A percentile compares a stretch with the other conserved stretches of the same genome.
Evolutionary conservation across 1,140 invertebrate species (phyloP).

Genomic region (Halictus rubicundus): DNA sequence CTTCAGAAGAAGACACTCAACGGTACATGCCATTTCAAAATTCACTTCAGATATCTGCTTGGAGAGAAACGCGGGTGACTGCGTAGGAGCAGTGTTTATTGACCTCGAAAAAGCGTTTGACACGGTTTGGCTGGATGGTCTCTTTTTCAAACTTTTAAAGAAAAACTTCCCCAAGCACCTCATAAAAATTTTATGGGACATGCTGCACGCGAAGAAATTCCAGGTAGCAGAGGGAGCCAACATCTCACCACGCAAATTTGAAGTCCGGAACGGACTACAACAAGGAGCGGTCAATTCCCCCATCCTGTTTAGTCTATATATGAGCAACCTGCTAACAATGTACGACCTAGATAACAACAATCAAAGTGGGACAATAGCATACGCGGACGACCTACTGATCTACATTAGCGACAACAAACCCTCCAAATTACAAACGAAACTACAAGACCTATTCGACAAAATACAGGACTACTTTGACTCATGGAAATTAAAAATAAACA

Average conservation of each 20-base stretch:
- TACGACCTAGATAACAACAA: no score
- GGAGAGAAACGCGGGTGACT: no score
- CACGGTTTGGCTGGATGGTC: no score
- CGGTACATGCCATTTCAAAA: no score
- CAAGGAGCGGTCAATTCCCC: no score
- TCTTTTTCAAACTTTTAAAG: not conserved
- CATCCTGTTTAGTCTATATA: no score
- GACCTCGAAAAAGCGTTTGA: no score
- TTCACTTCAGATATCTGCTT: no score
- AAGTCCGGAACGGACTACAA: no score
- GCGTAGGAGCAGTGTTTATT: no score
- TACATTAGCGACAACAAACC: not conserved
- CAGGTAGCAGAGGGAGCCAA: not conserved
- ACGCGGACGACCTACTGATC: constrained; percentile 43
- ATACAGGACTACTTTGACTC: constrained; percentile 19
- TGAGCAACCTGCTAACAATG: no score
- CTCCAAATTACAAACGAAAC: not conserved
- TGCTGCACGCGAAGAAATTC: not conserved
- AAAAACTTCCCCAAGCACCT: not conserved
- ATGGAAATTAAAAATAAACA: constrained; percentile 57
- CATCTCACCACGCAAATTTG: not conserved
- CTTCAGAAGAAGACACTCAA: no score
- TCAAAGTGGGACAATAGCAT: not conserved
- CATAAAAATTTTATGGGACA: not conserved
- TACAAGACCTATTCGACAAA: constrained; percentile 20